Percentiles rank a stretch among this genome's conserved stretches.
Evolutionary conservation across 2,888 invertebrate species (phyloP).

Genomic region (Opisthograptis luteolata): DNA sequence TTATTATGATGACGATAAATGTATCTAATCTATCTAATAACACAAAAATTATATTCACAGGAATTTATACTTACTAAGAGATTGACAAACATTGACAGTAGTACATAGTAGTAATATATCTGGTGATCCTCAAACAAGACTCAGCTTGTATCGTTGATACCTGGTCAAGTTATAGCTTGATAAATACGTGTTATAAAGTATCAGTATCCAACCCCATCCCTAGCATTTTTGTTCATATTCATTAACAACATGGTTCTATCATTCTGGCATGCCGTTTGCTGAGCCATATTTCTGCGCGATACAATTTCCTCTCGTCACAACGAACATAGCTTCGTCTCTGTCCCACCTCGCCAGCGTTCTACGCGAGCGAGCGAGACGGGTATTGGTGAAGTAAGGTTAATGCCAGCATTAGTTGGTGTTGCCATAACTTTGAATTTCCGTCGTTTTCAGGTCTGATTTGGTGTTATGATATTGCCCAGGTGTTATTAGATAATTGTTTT

Average conservation of each 20-base stretch:
- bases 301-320: slow-evolving; percentile 46
- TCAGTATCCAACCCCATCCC: slow-evolving; percentile 13
- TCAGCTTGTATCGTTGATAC: too few relatives aligned
- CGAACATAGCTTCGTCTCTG: slow-evolving; percentile 38
- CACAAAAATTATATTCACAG: too few relatives aligned
- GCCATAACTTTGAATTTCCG: slow-evolving; percentile 31
- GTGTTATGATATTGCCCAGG: slow-evolving; percentile 19
- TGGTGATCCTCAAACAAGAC: too few relatives aligned
- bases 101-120: too few relatives aligned
- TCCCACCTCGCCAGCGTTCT: slow-evolving; percentile 42
- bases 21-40: too few relatives aligned
- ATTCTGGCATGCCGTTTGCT: slow-evolving; percentile 44
- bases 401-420: slow-evolving; percentile 23
- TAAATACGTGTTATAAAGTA: neutral
- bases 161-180: too few relatives aligned
- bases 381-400: slow-evolving; percentile 28
- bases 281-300: slow-evolving; percentile 59
- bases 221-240: slow-evolving; percentile 34
- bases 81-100: too few relatives aligned
- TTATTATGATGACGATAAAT: too few relatives aligned
- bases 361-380: slow-evolving; percentile 48
- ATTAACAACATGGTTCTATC: slow-evolving; percentile 44
- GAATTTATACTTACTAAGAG: too few relatives aligned
- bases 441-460: slow-evolving; percentile 22
- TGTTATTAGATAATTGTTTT: slow-evolving; percentile 6